Evolutionary conservation across 2,797 vertebrate species (phyloP).

Genomic region (Myotis vivesi): DNA sequence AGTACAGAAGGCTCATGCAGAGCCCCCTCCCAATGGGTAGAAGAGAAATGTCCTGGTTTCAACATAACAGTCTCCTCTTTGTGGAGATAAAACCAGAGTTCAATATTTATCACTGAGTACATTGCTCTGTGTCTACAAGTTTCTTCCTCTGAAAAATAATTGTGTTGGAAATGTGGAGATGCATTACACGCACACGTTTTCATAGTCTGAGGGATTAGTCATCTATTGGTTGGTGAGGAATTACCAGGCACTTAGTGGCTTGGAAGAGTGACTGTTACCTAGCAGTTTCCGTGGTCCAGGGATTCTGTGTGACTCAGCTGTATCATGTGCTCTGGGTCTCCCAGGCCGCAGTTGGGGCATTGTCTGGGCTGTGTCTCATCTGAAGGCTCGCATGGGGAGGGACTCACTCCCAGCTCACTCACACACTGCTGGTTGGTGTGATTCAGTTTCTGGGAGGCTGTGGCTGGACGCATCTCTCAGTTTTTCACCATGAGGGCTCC

Average conservation of each 20-base stretch:
- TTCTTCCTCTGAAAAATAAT: neutral
- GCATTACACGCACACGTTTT: neutral
- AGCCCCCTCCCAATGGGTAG: too few species aligned
- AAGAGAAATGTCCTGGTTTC: neutral
- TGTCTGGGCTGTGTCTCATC: neutral
- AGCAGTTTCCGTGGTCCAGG: neutral
- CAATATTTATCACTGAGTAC: neutral
- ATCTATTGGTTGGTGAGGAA: neutral
- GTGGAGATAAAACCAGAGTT: too few species aligned
- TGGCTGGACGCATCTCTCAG: accelerated
- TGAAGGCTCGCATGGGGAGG: accelerated
- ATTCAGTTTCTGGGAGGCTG: accelerated
- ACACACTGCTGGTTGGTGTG: neutral
- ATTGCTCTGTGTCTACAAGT: accelerated
- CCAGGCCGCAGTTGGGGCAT: accelerated
- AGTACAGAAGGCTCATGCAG: neutral
- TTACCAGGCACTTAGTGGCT: neutral
- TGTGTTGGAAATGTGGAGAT: neutral
- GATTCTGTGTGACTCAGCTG: accelerated
- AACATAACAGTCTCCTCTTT: neutral
- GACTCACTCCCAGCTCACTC: accelerated
- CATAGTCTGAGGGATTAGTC: accelerated
- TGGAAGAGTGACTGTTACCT: too few species aligned
- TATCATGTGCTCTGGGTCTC: neutral
- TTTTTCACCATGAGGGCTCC: accelerated